Base-by-base conservation (phyloP, 2,797 vertebrate genomes). In the Borostomias antarcticus region DNA sequence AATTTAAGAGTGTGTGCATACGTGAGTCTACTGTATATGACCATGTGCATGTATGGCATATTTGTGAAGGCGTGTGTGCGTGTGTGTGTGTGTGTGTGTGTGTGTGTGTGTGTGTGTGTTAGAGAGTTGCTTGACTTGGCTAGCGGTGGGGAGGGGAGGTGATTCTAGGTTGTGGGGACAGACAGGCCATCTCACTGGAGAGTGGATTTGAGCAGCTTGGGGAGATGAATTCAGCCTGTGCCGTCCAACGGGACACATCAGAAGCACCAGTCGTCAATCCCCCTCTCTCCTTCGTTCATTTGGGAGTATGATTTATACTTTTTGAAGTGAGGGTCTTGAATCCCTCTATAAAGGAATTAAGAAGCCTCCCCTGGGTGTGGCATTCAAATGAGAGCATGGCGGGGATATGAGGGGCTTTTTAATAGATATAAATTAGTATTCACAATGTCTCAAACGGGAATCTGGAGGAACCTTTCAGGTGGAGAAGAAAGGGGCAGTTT, bases 281-380 rank as follows among this genome's bases (percentile, higher is more conserved):
- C 72, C 74, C 70, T 66, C 73, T 74, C 73, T 83, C 81, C 82
- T 82, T 85, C 84, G n/a, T 91, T 92, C 91, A 93, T 93, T 92
- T 93, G 92, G 91, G 92, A 93, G 91, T 93, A 93, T 93, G 92
- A 93, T 93, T 93, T 93, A 91, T 90, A 93, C 92, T 92, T 93
- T 93, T 92, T 93, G 92, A 93, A 92, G 92, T 91, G 88, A 92
- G 91, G 91, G 91, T 92, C 91, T 92, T 90, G 90, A 92, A 91
- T 91, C 89, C 85, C 82, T 89, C 90, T 92, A 91, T 93, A 93
- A 93, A 93, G 91, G 91, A 92, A 93, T 93, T 93, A 93, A 92
- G 92, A 89, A 88, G 86, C 81, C 78, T 93, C 92, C 92, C 91
- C 78, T 73, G 91, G 91, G 92, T 85, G 86, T 69, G 76, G 80